These are phyloP conservation scores for Cheilosia vernalis DNA, from an alignment of 2,888 invertebrate genomes.

Conservation along the genomic window DNA sequence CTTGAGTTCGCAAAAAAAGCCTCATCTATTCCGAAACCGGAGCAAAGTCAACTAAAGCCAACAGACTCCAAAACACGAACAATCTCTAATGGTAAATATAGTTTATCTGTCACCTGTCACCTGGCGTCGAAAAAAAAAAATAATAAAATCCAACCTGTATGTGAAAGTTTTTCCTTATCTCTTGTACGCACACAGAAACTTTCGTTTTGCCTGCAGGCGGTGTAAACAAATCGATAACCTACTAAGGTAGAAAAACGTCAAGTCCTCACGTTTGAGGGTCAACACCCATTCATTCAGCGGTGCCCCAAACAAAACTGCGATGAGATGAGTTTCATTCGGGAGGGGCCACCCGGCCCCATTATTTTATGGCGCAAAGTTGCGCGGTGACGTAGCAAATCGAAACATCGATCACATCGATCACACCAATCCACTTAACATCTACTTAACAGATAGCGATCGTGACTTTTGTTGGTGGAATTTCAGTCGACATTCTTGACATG, in stretches of 20 bases:
- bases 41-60: background rate
- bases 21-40: no score
- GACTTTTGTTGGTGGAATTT: slow-evolving; percentile 7
- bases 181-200: slow-evolving; percentile 3
- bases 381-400: slow-evolving; percentile 23
- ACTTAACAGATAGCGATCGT: slow-evolving; percentile 23
- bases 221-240: slow-evolving; percentile 46
- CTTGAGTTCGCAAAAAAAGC: no score
- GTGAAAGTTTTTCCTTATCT: slow-evolving; percentile 43
- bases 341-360: background rate
- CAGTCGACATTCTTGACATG: slow-evolving; percentile 32
- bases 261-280: slow-evolving; percentile 14
- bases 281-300: slow-evolving; percentile 32
- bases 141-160: slow-evolving; percentile 3
- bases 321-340: slow-evolving; percentile 32
- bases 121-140: slow-evolving; percentile 1
- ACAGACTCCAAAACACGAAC: background rate
- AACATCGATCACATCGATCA: slow-evolving; percentile 29
- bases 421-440: slow-evolving; percentile 32
- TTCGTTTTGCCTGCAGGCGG: slow-evolving; percentile 35
- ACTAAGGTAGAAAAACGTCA: slow-evolving; percentile 10
- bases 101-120: slow-evolving; percentile 8
- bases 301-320: slow-evolving; percentile 4
- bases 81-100: slow-evolving; percentile 14
- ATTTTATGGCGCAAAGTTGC: slow-evolving; percentile 16